A percentile compares a stretch with the other conserved stretches of the same genome.
phyloP scores from a whole-genome alignment of 1,140 invertebrate species.

The Zaprionus inermis region DNA sequence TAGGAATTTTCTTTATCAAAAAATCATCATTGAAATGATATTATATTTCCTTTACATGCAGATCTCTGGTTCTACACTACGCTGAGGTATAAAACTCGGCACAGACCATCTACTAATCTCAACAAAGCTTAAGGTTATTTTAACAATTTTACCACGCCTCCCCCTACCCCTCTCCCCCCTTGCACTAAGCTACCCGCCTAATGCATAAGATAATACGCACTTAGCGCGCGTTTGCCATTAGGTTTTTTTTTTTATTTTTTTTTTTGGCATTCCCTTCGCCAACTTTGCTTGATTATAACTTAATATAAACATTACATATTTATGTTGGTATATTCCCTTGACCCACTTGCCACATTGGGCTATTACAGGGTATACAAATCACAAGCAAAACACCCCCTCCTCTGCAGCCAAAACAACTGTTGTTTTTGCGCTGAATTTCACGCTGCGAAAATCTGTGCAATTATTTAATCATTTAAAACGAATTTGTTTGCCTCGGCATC shows the following conservation, averaged over 20 bases:
- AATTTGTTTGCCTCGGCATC: slow-evolving; percentile 44
- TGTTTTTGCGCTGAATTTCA: neutral
- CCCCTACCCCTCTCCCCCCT: too few relatives aligned
- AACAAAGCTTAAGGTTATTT: neutral
- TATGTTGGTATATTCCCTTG: neutral
- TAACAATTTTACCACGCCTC: neutral
- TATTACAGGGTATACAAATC: slow-evolving; percentile 27
- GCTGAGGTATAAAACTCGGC: neutral
- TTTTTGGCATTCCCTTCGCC: neutral
- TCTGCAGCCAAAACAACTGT: too few relatives aligned
- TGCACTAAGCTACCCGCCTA: neutral
- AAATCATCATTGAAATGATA: too few relatives aligned
- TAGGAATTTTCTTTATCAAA: too few relatives aligned
- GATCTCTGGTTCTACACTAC: neutral
- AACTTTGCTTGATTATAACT: neutral
- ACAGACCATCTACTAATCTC: neutral
- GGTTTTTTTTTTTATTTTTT: neutral
- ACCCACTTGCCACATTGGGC: neutral
- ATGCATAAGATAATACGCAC: slow-evolving; percentile 1
- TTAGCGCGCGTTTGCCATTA: neutral
- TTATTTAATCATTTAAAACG: slow-evolving; percentile 63
- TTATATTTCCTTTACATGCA: neutral
- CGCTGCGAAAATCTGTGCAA: slow-evolving; percentile 53
- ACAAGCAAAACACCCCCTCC: too few relatives aligned
- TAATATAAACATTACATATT: slow-evolving; percentile 7